Evolutionary conservation across 2,113 vertebrate genomes (phyloP), one percentile per base, ranked within the genome.

Genomic region (Numenius arquata): DNA sequence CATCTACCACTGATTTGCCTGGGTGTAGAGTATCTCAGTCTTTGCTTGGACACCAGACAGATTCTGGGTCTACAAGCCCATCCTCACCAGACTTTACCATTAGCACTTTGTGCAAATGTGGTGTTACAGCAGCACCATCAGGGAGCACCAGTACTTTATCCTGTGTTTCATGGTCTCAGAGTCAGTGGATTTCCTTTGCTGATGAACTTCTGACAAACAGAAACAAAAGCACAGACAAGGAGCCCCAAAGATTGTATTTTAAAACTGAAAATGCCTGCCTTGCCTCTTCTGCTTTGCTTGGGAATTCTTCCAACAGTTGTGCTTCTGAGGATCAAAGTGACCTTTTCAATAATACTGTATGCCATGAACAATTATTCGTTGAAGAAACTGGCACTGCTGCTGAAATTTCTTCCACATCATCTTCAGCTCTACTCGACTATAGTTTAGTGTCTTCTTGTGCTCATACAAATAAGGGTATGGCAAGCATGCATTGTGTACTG

Each of bases 121-220:
- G 78, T 96, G 48, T 96, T 85, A 88, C 81, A 81, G 82, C 86
- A 89, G 71, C 82, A 7, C 94, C 94, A 55, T 96, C 95, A 76
- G 97, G 97, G 93, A 98, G 78, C 77, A 93, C 86, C 23, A 96
- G 97, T 77, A 79, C 96, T 73, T 96, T 98, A 88, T 90, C 94
- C 91, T 93, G 94, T 62, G 73, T 97, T 95, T 98, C 97, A 80
- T 96, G 92, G 97, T 98, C 97, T 62, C 98, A 98, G 77, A 98
- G 96, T 97, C 98, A 98, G 88, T 99, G 98, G 98, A 98, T 98
- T 78, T 98, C 98, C 91, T 99, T 99, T 97, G 97, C 97, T 74
- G 98, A 98, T 93, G 95, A 97, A 82, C 96, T 97, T 71, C 89
- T 97, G 82, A 95, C 84, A 43, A 62, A 95, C 80, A 97, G 89